Evolutionary conservation across 2,888 invertebrate species (phyloP).

Genomic region (Crioceris asparagi): DNA sequence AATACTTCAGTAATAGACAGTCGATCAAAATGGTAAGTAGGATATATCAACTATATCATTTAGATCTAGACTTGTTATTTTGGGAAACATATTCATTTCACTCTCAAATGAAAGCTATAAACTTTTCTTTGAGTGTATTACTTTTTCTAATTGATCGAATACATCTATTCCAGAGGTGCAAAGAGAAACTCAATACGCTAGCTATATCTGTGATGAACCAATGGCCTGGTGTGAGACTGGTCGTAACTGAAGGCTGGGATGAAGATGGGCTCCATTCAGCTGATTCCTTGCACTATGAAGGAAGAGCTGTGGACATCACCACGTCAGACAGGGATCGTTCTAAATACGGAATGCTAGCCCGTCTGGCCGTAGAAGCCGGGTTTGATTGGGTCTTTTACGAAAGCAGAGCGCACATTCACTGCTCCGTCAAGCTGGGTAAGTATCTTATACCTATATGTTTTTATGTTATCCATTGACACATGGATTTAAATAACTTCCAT

Average conservation of each 20-base stretch:
- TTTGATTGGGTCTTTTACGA: slow-evolving; percentile 99
- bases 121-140: no score
- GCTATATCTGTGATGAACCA: slow-evolving; percentile 96
- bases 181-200: slow-evolving; percentile 87
- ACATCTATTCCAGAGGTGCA: slow-evolving; percentile 80
- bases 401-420: slow-evolving; percentile 88
- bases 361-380: slow-evolving; percentile 91
- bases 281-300: slow-evolving; percentile 92
- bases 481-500: no score
- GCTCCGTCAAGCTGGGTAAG: slow-evolving; percentile 94
- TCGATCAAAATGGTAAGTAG: no score
- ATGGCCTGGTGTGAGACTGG: slow-evolving; percentile 89
- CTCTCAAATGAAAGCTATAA: no score
- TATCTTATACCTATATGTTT: slow-evolving; percentile 24
- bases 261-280: slow-evolving; percentile 69
- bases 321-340: slow-evolving; percentile 87
- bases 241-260: slow-evolving; percentile 95
- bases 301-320: slow-evolving; percentile 90
- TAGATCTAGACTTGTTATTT: no score
- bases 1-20: no score
- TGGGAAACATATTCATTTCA: no score
- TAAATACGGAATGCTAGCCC: slow-evolving; percentile 92
- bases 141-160: no score
- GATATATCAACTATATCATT: no score
- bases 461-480: no score